These are phyloP conservation scores for Amphipoea oculea DNA, from an alignment of 2,888 invertebrate species.

Conservation along the genomic window DNA sequence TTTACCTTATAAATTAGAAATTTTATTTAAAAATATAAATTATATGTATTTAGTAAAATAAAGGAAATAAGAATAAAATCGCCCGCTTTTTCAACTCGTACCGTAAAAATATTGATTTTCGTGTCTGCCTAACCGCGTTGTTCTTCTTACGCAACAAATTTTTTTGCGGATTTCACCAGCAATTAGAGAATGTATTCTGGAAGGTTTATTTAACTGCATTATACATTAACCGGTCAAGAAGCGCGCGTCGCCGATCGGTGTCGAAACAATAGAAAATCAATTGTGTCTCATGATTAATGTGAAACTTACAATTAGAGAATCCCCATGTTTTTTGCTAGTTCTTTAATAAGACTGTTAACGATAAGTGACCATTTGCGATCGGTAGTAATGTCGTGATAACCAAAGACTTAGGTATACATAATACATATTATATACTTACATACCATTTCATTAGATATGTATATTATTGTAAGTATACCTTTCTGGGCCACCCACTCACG, in stretches of 20 bases:
- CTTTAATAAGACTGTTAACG: neutral
- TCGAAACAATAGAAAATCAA: too few relatives aligned
- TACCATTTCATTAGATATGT: constrained; percentile 66
- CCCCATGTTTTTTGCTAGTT: neutral
- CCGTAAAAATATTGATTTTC: neutral
- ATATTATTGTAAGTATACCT: constrained; percentile 64
- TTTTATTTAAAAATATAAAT: too few relatives aligned
- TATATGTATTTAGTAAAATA: too few relatives aligned
- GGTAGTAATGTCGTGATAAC: constrained; percentile 9
- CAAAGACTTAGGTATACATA: neutral
- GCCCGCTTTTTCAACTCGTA: too few relatives aligned
- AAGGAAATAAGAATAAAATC: too few relatives aligned
- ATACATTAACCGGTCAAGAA: neutral
- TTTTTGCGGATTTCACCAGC: neutral
- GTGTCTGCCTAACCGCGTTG: neutral
- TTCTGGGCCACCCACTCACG: constrained; percentile 63
- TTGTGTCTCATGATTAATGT: neutral
- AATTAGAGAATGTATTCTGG: neutral
- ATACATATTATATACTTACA: constrained; percentile 17
- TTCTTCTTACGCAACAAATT: neutral
- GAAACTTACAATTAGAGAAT: neutral
- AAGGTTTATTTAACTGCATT: neutral
- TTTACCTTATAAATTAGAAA: too few relatives aligned
- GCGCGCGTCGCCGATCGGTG: too few relatives aligned
- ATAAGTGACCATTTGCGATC: neutral